These are phyloP conservation scores for Noctua pronuba DNA, from an alignment of 2,888 invertebrate genomes.

Conservation along the genomic window DNA sequence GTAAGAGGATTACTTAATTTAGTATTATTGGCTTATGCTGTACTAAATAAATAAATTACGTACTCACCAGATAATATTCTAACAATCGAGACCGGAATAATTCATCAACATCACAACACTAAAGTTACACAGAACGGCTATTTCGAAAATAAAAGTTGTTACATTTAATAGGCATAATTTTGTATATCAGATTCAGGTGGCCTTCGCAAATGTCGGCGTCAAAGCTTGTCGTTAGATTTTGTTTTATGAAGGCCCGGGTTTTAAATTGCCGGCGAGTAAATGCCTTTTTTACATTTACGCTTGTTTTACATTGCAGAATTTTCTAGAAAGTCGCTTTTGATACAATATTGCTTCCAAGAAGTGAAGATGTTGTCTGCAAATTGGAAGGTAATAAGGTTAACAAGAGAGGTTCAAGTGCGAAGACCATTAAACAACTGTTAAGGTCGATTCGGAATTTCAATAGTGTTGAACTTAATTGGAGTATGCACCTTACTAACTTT, in stretches of 20 bases:
- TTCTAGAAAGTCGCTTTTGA: conserved; percentile 16
- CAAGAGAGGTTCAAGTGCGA: background rate
- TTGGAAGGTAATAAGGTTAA: conserved; percentile 8
- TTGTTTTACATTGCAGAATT: conserved; percentile 39
- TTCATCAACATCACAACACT: conserved; percentile 23
- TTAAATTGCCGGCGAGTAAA: conserved; percentile 58
- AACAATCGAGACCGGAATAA: conserved; percentile 3
- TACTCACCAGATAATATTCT: background rate
- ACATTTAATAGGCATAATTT: conserved; percentile 59
- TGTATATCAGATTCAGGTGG: conserved; percentile 61
- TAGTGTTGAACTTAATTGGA: conserved; percentile 14
- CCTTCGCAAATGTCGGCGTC: conserved; percentile 60
- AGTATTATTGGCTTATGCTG: too few relatives aligned
- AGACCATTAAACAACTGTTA: conserved; percentile 2
- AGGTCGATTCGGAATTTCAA: background rate
- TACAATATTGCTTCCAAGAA: conserved; percentile 18
- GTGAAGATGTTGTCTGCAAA: background rate
- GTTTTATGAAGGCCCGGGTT: conserved; percentile 47
- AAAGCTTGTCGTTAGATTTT: conserved; percentile 66
- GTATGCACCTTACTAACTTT: conserved; percentile 6
- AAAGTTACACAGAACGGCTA: conserved; percentile 18
- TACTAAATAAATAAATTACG: too few relatives aligned
- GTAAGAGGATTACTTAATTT: too few relatives aligned
- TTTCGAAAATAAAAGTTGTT: conserved; percentile 47
- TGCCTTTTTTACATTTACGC: conserved; percentile 47